Evolutionary conservation across 2,113 vertebrate genomes (phyloP), one percentile per base, ranked within the genome.

Genomic region (Aspidoscelis tigris): DNA sequence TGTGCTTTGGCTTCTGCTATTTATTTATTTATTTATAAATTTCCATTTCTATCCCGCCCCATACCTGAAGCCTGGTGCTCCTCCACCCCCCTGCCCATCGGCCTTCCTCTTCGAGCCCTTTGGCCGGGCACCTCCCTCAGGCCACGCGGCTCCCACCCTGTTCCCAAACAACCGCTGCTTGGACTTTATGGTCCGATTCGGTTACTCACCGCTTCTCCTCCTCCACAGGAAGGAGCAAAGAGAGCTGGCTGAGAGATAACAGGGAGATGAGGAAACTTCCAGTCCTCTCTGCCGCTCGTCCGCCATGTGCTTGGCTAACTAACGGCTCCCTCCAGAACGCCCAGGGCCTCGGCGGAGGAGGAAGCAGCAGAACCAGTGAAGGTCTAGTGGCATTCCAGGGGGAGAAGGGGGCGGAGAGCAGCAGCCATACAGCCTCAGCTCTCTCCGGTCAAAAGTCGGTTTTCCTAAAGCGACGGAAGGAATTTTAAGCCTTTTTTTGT

Each of bases 91-190:
- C 53, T 20, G 21, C 22, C 24, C 3, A 24, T 3, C 55, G 12
- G 22, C 22, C 68, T 50, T 18, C 10, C 6, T 44, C n/a, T 20
- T n/a, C 3, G 75, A 47, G 70, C n/a, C 43, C 84, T 85, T 69
- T 76, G 33, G 58, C 58, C 58, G 14, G 14, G 58, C 58, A 50
- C 58, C 3, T 18, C 47, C 71, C 72, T 43, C 24, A 26, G 33
- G 21, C 2, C 22, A 4, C 8, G 0, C 7, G 24, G 24, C 22
- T 21, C 21, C 64, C 50, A 5, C 79, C 84, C 72, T 81, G 11
- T 81, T 81, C 64, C 79, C 66, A 76, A 76, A 76, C 66, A 80
- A 44, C n/a, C 16, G 14, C 14, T 14, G 44, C 14, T 55, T 69
- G 14, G 33, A 18, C 11, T 41, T 47, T 33, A 14, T 5, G 33